Evolutionary conservation across 1,140 invertebrate genomes (phyloP).

Genomic region (Hypsibius dujardini): DNA sequence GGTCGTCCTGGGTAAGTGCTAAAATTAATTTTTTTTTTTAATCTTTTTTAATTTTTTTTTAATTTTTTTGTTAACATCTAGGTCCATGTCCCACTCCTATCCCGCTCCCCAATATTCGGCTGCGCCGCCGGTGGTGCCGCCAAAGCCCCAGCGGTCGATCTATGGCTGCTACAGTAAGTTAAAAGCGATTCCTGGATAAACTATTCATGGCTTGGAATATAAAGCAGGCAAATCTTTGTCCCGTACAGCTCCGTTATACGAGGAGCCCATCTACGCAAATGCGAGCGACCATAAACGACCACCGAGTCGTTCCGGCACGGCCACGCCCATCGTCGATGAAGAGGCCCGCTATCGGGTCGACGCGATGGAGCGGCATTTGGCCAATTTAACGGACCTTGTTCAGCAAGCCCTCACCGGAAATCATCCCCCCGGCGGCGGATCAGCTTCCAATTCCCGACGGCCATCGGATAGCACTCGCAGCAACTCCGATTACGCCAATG

Average conservation of each 20-base stretch:
- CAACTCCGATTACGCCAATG: slow-evolving; percentile 21
- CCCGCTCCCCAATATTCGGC: background rate
- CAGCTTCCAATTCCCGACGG: no score
- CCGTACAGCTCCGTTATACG: slow-evolving; percentile 21
- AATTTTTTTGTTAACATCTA: background rate
- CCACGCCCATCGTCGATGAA: slow-evolving; percentile 69
- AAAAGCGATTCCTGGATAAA: background rate
- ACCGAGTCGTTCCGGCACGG: slow-evolving; percentile 29
- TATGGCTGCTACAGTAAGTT: background rate
- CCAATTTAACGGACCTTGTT: slow-evolving; percentile 81
- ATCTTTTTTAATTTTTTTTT: no score
- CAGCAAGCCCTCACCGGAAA: slow-evolving; percentile 59
- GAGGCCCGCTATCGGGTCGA: slow-evolving; percentile 79
- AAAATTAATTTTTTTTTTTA: no score
- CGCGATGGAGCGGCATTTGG: slow-evolving; percentile 89
- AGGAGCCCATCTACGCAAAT: slow-evolving; percentile 21
- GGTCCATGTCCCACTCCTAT: background rate
- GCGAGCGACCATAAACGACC: slow-evolving; percentile 23
- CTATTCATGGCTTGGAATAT: slow-evolving; percentile 21
- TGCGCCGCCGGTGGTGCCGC: background rate
- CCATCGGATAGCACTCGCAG: slow-evolving; percentile 24
- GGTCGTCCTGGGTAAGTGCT: no score
- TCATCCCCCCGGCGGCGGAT: no score
- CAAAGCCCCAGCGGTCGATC: background rate
- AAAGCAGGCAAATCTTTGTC: slow-evolving; percentile 20